A percentile compares a stretch with the other conserved stretches of the same genome.
phyloP scores from a whole-genome alignment of 2,888 invertebrate genomes.

The Amaurobius ferox region DNA sequence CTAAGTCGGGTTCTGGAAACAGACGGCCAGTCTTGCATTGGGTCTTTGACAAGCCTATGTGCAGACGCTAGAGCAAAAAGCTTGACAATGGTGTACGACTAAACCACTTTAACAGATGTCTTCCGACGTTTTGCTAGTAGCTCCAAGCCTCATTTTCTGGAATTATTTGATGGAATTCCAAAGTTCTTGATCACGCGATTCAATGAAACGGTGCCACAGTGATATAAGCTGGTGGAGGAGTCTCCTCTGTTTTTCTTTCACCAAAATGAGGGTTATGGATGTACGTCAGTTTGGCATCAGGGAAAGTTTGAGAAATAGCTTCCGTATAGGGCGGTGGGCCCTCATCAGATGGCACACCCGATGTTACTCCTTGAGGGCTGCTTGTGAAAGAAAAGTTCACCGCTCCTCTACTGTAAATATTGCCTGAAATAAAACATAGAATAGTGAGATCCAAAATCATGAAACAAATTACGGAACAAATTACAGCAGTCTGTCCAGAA shows the following conservation, averaged over 20 bases:
- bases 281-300: not conserved
- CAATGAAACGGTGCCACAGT: slow-evolving; percentile 45
- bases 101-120: too few species aligned
- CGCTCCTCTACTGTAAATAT: not conserved
- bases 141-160: too few species aligned
- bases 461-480: too few species aligned
- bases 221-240: slow-evolving; percentile 37
- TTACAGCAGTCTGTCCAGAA: too few species aligned
- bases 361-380: not conserved
- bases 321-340: slow-evolving; percentile 18
- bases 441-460: not conserved
- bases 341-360: not conserved
- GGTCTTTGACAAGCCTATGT: too few species aligned
- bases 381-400: not conserved
- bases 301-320: not conserved
- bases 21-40: too few species aligned
- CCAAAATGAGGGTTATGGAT: not conserved
- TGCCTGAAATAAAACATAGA: not conserved
- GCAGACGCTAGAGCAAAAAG: too few species aligned
- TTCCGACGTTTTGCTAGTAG: too few species aligned
- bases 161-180: too few species aligned
- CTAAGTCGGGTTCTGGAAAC: too few species aligned
- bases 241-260: slow-evolving; percentile 6
- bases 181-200: too few species aligned
- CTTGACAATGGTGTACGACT: too few species aligned